Evolutionary conservation across 1,140 invertebrate genomes (phyloP), one percentile per base, ranked within the genome.

Genomic region (Drosophila bipectinata): DNA sequence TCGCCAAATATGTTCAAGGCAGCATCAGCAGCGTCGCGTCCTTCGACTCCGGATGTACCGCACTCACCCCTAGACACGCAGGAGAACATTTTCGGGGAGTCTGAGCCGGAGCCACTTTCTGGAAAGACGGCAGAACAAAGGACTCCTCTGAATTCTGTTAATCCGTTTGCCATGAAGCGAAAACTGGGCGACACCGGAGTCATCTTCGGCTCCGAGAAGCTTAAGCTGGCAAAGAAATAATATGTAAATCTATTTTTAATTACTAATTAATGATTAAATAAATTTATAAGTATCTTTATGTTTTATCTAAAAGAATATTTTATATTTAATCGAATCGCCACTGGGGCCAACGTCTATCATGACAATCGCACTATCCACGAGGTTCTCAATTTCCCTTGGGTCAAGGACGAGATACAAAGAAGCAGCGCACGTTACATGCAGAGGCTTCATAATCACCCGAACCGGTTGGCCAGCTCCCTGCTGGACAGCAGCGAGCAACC

Each of bases 101-200:
- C 80, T 1, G 84, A 89, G 14, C 47, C 73, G 0, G 78, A 87
- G 4, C 32, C 56, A 4, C 9, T 39, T 2, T n/a, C 59, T 18
- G 66, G 57, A 9, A 89, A 89, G 44, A 28, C 57, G 4, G 15
- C 44, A 7, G 77, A 72, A 10, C 76, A 75, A 32, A 72, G 84
- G 4, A 44, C 80, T 28, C 85, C 80, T 1, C 34, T 89, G 0
- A 89, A 90, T 48, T 81, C 84, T 8, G 77, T 90, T 1, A 91
- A 91, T 68, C 90, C 90, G 14, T 91, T 91, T 59, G 90, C 90
- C 0, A 83, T 83, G 68, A 91, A 91, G 53, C 89, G 90, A 8
- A 91, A 91, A 41, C 59, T 91, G 2, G 72, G 72, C 1, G 83
- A 90, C 30, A 84, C 79, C 12, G 88, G 88, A 4, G 81, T 91